Percentiles rank a stretch among this genome's conserved stretches.
Evolutionary conservation across 1,140 invertebrate species (phyloP).

Genomic region (Trichomalopsis sarcophagae): DNA sequence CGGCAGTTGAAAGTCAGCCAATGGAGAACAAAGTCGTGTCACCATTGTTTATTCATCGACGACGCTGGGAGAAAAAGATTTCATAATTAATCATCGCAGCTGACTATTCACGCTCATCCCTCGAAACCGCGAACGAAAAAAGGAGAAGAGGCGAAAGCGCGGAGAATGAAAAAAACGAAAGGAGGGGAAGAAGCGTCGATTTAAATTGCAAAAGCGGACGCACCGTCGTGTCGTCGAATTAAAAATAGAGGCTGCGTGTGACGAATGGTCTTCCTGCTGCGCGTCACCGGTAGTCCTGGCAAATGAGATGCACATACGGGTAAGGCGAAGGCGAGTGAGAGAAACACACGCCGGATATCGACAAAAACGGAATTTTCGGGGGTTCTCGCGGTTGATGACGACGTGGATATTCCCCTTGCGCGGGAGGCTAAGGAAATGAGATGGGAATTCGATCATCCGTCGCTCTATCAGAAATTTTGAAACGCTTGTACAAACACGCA

Average conservation of each 20-base stretch:
- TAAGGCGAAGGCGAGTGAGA: background rate
- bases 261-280: background rate
- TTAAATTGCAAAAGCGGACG: conserved; percentile 16
- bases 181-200: background rate
- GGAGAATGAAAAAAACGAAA: background rate
- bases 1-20: no score
- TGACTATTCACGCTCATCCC: background rate
- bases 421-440: background rate
- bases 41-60: background rate
- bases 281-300: background rate
- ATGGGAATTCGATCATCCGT: background rate
- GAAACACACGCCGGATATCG: background rate
- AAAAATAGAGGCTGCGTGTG: conserved; percentile 12
- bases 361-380: background rate
- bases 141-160: background rate
- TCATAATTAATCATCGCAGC: background rate
- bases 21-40: background rate
- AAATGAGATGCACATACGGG: conserved; percentile 19
- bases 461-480: background rate
- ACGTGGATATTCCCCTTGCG: background rate
- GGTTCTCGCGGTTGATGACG: background rate
- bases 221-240: background rate
- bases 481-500: background rate
- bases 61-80: background rate
- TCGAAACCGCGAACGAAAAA: background rate